A percentile compares a stretch with the other conserved stretches of the same genome.
Conservation (phyloP, 2,888 invertebrate genomes). For the Lasioglossum villosulum region DNA sequence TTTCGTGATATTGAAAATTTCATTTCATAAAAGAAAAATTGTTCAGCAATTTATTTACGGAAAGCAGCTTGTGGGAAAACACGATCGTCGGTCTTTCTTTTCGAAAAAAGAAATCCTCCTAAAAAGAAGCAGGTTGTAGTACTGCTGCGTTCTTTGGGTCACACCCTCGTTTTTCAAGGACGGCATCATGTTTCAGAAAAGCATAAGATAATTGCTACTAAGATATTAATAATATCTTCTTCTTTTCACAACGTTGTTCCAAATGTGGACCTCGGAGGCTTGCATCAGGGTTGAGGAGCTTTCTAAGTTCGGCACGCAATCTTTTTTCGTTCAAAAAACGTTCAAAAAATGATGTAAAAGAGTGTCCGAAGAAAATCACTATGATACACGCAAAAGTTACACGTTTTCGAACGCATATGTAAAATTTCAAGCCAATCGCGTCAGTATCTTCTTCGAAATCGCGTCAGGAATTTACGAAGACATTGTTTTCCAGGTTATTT, state of each 20-base stretch:
- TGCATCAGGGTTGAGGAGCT: background rate
- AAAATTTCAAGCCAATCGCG: background rate
- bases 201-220: constrained; percentile 2
- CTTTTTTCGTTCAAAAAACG: no score
- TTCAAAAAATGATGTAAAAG: background rate
- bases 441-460: background rate
- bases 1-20: background rate
- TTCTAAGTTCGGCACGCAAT: background rate
- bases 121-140: background rate
- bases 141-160: background rate
- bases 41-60: background rate
- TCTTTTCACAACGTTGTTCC: background rate
- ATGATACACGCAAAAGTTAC: background rate
- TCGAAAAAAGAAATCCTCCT: background rate
- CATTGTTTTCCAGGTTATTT: background rate
- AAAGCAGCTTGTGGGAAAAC: background rate
- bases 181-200: background rate
- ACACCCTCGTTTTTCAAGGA: background rate
- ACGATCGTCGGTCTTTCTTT: background rate
- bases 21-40: background rate
- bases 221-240: constrained; percentile 9
- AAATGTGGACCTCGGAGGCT: background rate
- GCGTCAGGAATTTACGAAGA: background rate
- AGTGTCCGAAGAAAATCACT: no score
- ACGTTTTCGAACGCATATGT: background rate